These are phyloP conservation scores for Papilio elwesi DNA, from an alignment of 2,888 invertebrate genomes.

Conservation along the genomic window DNA sequence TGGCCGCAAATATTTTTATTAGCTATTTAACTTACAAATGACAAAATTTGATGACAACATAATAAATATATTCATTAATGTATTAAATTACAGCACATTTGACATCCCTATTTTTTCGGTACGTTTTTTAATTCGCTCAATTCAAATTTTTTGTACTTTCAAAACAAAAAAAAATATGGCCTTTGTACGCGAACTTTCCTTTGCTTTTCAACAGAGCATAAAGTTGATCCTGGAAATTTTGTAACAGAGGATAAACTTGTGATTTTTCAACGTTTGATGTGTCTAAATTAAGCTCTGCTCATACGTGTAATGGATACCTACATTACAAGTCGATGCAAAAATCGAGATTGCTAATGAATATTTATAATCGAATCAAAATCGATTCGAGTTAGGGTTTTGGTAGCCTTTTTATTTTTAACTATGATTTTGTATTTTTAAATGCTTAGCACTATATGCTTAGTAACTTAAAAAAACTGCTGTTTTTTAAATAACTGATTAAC, in stretches of 20 bases:
- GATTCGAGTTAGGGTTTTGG: constrained; percentile 50
- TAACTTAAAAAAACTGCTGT: no score
- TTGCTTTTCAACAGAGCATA: constrained; percentile 72
- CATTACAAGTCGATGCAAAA: constrained; percentile 57
- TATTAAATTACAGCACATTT: constrained; percentile 5
- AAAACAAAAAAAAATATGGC: constrained; percentile 70
- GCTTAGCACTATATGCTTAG: no score
- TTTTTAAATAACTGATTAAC: no score
- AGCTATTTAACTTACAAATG: not conserved
- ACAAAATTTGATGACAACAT: not conserved
- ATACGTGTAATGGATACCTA: constrained; percentile 53
- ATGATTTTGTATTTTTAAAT: no score
- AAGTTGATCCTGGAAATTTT: constrained; percentile 75
- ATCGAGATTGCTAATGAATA: constrained; percentile 53
- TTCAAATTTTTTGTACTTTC: constrained; percentile 74
- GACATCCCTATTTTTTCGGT: constrained; percentile 65
- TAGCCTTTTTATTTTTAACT: constrained; percentile 29
- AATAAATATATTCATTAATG: not conserved
- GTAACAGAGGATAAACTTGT: constrained; percentile 69
- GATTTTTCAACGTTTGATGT: constrained; percentile 72
- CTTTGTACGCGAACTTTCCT: constrained; percentile 76
- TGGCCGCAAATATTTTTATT: no score
- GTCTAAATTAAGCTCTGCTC: constrained; percentile 65
- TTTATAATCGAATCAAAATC: constrained; percentile 51
- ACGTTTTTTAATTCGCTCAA: constrained; percentile 75